Evolutionary conservation across 1,140 invertebrate species (phyloP).

Genomic region (Drosophila orosa): DNA sequence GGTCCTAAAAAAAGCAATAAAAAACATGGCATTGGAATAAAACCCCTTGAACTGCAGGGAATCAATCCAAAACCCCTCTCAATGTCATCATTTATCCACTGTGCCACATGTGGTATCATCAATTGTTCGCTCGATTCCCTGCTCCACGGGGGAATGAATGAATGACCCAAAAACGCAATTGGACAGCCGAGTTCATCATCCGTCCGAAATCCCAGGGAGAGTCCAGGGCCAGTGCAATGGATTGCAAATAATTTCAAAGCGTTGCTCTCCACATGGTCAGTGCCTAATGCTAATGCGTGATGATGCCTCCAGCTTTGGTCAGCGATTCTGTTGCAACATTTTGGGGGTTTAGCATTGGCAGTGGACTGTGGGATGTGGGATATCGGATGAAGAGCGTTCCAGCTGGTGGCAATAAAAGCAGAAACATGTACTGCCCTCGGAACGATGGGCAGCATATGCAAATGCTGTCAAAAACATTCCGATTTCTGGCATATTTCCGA

Average conservation of each 20-base stretch:
- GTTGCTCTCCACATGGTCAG: conserved; percentile 16
- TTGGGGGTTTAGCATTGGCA: neutral
- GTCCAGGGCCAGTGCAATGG: conserved; percentile 31
- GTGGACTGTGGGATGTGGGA: neutral
- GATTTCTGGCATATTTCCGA: conserved; percentile 54
- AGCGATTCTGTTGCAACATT: conserved; percentile 17
- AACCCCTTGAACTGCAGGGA: conserved; percentile 7
- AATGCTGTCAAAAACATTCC: conserved; percentile 59
- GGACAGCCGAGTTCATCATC: conserved; percentile 47
- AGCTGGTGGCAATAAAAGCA: conserved; percentile 44
- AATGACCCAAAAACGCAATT: conserved; percentile 40
- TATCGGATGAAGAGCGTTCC: neutral
- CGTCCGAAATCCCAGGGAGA: conserved; percentile 2
- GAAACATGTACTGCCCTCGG: conserved; percentile 39
- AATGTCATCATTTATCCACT: conserved; percentile 28
- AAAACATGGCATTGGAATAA: neutral
- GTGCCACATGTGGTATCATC: conserved; percentile 32
- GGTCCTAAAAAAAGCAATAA: neutral
- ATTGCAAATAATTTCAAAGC: conserved; percentile 40
- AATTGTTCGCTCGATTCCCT: conserved; percentile 25
- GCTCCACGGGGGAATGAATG: conserved; percentile 8
- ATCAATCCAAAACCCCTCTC: conserved; percentile 14
- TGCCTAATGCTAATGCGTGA: conserved; percentile 49
- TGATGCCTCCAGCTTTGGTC: conserved; percentile 47
- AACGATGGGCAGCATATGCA: conserved; percentile 49